phyloP scores from a whole-genome alignment of 2,888 invertebrate genomes.

The Acronicta alni region DNA sequence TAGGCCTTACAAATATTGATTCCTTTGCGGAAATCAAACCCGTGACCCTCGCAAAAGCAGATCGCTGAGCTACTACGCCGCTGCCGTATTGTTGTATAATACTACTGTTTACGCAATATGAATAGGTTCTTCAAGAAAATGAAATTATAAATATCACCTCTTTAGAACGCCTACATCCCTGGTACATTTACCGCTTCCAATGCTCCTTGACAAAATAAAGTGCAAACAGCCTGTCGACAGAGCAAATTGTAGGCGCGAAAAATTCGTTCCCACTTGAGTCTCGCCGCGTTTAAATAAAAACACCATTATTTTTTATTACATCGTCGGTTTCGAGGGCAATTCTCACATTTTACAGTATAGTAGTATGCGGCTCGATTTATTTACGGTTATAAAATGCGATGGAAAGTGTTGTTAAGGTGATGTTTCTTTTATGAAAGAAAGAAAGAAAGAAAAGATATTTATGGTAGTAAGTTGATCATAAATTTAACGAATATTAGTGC shows the following conservation, averaged over 20 bases:
- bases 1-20: too few species aligned
- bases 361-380: slow-evolving; percentile 49
- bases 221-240: slow-evolving; percentile 61
- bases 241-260: slow-evolving; percentile 67
- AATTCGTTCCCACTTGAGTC: slow-evolving; percentile 58
- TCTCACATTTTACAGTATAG: slow-evolving; percentile 44
- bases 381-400: slow-evolving; percentile 41
- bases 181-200: slow-evolving; percentile 52
- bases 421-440: too few species aligned
- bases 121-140: neutral
- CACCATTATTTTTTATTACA: slow-evolving; percentile 60
- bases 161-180: slow-evolving; percentile 18
- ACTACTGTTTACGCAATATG: neutral
- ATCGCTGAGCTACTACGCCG: too few species aligned
- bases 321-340: slow-evolving; percentile 47
- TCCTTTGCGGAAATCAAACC: too few species aligned
- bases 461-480: neutral
- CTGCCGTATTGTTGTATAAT: too few species aligned
- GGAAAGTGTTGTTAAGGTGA: slow-evolving; percentile 18
- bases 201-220: slow-evolving; percentile 48
- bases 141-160: neutral
- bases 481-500: too few species aligned
- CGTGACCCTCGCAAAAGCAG: too few species aligned
- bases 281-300: slow-evolving; percentile 62
- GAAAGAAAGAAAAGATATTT: too few species aligned